These are phyloP conservation scores for Caligus rogercresseyi DNA, from an alignment of 1,140 invertebrate genomes.

Conservation along the genomic window DNA sequence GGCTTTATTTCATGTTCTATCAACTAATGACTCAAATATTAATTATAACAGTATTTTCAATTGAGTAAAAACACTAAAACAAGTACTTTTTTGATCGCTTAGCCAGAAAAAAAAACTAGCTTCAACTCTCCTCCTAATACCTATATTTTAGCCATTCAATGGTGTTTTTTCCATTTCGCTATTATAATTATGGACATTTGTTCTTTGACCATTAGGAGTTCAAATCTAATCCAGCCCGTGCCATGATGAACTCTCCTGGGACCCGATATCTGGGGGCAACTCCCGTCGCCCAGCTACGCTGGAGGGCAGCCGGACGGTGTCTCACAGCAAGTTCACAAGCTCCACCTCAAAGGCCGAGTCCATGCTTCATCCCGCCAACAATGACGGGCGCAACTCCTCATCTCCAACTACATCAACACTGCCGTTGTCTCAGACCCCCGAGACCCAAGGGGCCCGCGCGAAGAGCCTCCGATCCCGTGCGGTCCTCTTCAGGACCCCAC, in stretches of 20 bases:
- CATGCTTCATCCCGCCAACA: neutral
- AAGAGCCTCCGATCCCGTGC: neutral
- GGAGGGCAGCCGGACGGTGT: neutral
- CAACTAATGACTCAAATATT: no score
- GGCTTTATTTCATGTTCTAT: no score
- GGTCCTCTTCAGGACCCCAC: neutral
- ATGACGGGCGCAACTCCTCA: neutral
- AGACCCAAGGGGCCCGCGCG: neutral
- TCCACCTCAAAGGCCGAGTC: neutral
- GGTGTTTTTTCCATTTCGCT: no score
- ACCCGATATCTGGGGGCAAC: neutral
- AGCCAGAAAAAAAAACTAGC: no score
- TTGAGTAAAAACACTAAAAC: no score
- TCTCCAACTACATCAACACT: neutral
- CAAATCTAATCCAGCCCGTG: neutral
- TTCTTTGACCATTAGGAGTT: neutral
- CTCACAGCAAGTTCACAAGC: neutral
- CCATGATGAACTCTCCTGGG: slow-evolving; percentile 5
- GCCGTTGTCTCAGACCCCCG: neutral
- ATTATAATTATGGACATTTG: no score
- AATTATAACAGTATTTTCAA: no score
- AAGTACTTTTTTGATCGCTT: no score
- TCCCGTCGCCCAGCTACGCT: neutral
- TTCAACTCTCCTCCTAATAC: no score
- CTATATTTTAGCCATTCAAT: no score